A percentile compares a stretch with the other conserved stretches of the same genome.
Evolutionary conservation across 2,797 vertebrate species (phyloP).

Genomic region (Aphelocoma californica): DNA sequence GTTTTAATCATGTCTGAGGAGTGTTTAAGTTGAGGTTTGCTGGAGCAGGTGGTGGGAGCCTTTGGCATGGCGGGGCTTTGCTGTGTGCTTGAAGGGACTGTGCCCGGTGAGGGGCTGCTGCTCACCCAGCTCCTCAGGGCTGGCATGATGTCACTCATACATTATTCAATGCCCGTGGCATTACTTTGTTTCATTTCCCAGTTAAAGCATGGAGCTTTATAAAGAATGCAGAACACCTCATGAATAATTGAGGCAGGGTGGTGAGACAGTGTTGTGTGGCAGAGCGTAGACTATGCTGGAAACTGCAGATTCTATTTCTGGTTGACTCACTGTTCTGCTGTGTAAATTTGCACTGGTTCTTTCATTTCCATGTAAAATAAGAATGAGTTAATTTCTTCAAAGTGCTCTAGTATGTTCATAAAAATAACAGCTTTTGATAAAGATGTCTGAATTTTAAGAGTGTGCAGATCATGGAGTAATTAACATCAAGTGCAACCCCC

Average conservation of each 20-base stretch:
- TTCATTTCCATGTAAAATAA: not conserved
- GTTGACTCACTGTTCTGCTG: not conserved
- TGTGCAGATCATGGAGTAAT: not conserved
- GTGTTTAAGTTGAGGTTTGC: not conserved
- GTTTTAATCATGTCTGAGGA: not conserved
- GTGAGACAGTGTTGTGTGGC: not conserved
- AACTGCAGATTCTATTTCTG: slow-evolving; percentile 19
- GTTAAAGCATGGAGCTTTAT: slow-evolving; percentile 24
- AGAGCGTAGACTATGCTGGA: not conserved
- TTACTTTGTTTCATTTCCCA: slow-evolving; percentile 9
- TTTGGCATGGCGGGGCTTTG: not conserved
- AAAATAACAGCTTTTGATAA: not conserved
- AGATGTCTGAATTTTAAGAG: not conserved
- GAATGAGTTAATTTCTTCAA: not conserved
- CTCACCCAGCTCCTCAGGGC: not conserved
- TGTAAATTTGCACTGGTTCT: not conserved
- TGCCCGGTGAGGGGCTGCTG: not conserved
- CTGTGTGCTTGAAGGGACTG: not conserved
- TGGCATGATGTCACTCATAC: not conserved
- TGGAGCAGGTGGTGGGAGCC: not conserved
- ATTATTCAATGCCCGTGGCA: not conserved
- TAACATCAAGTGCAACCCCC: not conserved
- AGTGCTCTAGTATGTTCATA: not conserved
- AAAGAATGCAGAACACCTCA: slow-evolving; percentile 20
- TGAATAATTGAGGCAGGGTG: slow-evolving; percentile 23